These are phyloP conservation scores for Leptopilina boulardi DNA, from an alignment of 1,140 invertebrate species.

Conservation along the genomic window DNA sequence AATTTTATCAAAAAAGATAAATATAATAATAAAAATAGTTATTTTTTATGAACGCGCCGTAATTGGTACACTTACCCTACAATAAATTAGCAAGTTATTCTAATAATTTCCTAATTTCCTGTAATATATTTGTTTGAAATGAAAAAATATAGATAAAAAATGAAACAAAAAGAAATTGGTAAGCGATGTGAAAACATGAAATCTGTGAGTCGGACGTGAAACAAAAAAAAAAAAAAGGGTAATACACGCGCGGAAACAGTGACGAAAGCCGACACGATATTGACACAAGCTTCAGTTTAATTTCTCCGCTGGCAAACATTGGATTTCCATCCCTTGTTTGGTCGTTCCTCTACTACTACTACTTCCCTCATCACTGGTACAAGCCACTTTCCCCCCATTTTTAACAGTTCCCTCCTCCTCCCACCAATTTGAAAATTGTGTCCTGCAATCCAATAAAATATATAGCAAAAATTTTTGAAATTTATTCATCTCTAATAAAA, in stretches of 20 bases:
- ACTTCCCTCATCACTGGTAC: conserved; percentile 49
- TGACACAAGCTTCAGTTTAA: conserved; percentile 75
- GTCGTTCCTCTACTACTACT: conserved; percentile 42
- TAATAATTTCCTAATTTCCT: no score
- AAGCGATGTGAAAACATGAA: conserved; percentile 47
- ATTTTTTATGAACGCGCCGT: no score
- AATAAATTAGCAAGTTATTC: no score
- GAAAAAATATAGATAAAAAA: neutral
- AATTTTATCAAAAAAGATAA: no score
- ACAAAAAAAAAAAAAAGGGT: conserved; percentile 61
- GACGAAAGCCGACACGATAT: conserved; percentile 72
- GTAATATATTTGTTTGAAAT: no score
- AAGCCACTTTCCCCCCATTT: conserved; percentile 32
- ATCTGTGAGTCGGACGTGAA: conserved; percentile 53
- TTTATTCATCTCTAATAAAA: conserved; percentile 12
- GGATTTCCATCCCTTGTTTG: conserved; percentile 66
- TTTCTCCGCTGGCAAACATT: conserved; percentile 72
- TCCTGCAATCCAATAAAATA: neutral
- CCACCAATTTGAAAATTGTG: conserved; percentile 9
- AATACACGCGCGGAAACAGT: conserved; percentile 60
- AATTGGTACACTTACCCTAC: no score
- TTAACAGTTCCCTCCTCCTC: neutral
- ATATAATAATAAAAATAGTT: no score
- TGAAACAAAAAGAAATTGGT: neutral
- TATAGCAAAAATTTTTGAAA: neutral